These are phyloP conservation scores for Corvus cornix DNA, from an alignment of 2,113 vertebrate species.

Conservation along the genomic window DNA sequence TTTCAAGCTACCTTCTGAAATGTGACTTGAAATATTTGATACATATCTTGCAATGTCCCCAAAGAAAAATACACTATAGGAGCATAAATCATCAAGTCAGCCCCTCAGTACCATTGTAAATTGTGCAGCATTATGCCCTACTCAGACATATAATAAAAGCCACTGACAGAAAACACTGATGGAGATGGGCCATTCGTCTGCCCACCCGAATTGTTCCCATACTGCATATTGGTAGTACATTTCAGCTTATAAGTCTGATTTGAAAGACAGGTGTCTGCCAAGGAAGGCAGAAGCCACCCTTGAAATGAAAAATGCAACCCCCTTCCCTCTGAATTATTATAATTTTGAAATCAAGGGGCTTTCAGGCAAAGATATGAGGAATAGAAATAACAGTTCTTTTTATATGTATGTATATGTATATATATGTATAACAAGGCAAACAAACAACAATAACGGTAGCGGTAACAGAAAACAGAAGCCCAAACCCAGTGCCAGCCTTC, in stretches of 20 bases:
- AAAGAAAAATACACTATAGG: background rate
- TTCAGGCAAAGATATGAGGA: too few relatives aligned
- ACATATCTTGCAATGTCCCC: background rate
- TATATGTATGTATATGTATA: too few relatives aligned
- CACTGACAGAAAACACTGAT: background rate
- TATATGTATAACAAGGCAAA: too few relatives aligned
- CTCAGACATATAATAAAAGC: background rate
- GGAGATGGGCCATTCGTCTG: background rate
- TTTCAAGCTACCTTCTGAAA: background rate
- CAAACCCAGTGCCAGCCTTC: too few relatives aligned
- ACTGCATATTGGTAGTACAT: background rate
- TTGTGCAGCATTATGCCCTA: background rate
- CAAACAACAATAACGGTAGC: too few relatives aligned
- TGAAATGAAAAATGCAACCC: too few relatives aligned
- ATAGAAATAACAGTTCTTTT: too few relatives aligned
- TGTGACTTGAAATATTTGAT: background rate
- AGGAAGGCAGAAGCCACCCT: too few relatives aligned
- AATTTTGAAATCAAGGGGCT: too few relatives aligned
- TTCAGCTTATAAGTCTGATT: background rate
- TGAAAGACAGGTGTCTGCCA: too few relatives aligned
- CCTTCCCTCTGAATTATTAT: too few relatives aligned
- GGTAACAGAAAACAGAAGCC: too few relatives aligned
- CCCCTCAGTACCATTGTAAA: background rate
- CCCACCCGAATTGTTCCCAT: background rate
- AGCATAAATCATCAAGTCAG: background rate